These are phyloP conservation scores for Tineola bisselliella DNA, from an alignment of 2,888 invertebrate species.

Conservation along the genomic window DNA sequence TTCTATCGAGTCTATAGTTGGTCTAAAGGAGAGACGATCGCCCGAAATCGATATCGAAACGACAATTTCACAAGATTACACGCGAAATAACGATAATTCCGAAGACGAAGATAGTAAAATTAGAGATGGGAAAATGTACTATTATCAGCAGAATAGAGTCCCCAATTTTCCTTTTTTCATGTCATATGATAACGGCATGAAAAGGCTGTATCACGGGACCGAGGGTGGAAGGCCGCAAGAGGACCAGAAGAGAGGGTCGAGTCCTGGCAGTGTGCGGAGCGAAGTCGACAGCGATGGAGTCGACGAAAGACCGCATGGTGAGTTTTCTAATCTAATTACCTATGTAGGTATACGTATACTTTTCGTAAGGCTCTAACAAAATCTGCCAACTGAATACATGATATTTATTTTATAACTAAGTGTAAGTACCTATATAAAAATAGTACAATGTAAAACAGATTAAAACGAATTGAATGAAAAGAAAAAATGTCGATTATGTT, in stretches of 20 bases:
- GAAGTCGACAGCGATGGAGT: slow-evolving; percentile 59
- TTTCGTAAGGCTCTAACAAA: too few species aligned
- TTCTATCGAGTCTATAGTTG: slow-evolving; percentile 72
- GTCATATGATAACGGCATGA: slow-evolving; percentile 52
- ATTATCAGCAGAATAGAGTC: slow-evolving; percentile 53
- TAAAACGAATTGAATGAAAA: too few species aligned
- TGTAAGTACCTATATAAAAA: too few species aligned
- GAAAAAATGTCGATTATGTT: too few species aligned
- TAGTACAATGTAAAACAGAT: too few species aligned
- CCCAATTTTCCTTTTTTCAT: slow-evolving; percentile 61
- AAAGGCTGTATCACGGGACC: slow-evolving; percentile 23
- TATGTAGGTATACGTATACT: too few species aligned
- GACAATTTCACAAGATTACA: slow-evolving; percentile 33
- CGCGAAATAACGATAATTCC: slow-evolving; percentile 21
- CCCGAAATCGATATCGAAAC: slow-evolving; percentile 61
- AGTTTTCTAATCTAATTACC: too few species aligned
- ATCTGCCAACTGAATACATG: too few species aligned
- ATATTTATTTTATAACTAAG: too few species aligned
- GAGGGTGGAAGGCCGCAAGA: slow-evolving; percentile 30
- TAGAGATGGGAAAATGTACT: slow-evolving; percentile 42
- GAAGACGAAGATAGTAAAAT: slow-evolving; percentile 52
- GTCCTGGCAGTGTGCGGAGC: slow-evolving; percentile 54
- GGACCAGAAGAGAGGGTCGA: slow-evolving; percentile 45
- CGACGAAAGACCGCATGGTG: slow-evolving; percentile 54
- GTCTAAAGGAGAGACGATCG: slow-evolving; percentile 43